A percentile compares a stretch with the other conserved stretches of the same genome.
phyloP scores from a whole-genome alignment of 2,113 vertebrate genomes.

The Engystomops pustulosus region DNA sequence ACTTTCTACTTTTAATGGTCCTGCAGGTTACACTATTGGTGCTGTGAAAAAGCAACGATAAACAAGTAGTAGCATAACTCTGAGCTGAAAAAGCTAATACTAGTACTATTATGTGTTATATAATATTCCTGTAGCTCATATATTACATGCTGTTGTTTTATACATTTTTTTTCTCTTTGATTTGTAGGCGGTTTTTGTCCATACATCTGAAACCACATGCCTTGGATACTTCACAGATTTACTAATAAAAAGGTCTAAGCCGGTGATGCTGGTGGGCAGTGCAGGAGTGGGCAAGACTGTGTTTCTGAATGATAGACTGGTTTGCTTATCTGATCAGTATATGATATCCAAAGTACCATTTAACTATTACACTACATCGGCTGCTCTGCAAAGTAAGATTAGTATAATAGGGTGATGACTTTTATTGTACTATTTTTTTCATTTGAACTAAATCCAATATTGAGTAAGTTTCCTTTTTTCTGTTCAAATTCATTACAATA shows the following conservation, averaged over 20 bases:
- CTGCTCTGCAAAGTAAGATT: slow-evolving; percentile 66
- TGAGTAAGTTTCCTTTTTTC: too few relatives aligned
- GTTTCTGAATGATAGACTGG: slow-evolving; percentile 60
- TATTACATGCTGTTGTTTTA: background rate
- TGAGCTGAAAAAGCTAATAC: too few relatives aligned
- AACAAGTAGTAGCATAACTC: too few relatives aligned
- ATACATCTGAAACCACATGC: slow-evolving; percentile 63
- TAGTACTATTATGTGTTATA: too few relatives aligned
- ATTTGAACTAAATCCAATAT: too few relatives aligned
- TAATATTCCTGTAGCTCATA: too few relatives aligned
- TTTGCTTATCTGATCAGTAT: slow-evolving; percentile 62
- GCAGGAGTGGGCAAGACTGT: slow-evolving; percentile 65
- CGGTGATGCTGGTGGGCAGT: slow-evolving; percentile 66
- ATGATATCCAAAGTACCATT: slow-evolving; percentile 65
- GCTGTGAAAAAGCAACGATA: too few relatives aligned
- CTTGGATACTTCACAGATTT: slow-evolving; percentile 67
- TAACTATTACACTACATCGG: slow-evolving; percentile 65
- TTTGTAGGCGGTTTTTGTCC: slow-evolving; percentile 67
- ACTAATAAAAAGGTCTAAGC: slow-evolving; percentile 65
- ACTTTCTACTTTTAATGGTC: too few relatives aligned
- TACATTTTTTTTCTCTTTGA: background rate
- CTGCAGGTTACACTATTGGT: too few relatives aligned
- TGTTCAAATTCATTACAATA: too few relatives aligned
- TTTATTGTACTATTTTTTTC: background rate
- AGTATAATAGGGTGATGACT: background rate